Evolutionary conservation across 2,113 vertebrate genomes (phyloP).

Genomic region (Dicrurus megarhynchus): DNA sequence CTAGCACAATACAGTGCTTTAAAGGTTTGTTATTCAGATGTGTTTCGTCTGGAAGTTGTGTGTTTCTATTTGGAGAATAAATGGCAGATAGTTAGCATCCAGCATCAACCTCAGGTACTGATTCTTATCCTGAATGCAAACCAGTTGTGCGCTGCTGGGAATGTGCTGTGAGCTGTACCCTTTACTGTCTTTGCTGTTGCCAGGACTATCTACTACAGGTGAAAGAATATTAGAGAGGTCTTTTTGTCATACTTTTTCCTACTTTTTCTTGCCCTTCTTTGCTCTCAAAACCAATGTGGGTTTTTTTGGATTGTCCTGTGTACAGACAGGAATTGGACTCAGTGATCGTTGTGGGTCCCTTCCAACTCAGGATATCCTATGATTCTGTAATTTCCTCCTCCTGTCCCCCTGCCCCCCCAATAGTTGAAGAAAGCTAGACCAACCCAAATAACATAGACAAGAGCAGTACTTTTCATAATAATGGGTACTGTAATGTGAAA

Average conservation of each 20-base stretch:
- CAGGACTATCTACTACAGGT: background rate
- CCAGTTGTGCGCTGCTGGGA: background rate
- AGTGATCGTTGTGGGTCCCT: accelerated
- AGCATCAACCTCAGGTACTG: background rate
- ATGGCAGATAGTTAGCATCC: background rate
- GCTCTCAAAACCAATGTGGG: background rate
- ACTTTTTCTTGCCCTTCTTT: background rate
- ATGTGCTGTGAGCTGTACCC: background rate
- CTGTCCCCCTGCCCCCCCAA: accelerated
- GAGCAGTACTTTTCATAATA: background rate
- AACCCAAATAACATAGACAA: background rate
- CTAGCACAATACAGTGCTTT: background rate
- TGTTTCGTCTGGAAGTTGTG: background rate
- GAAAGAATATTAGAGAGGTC: background rate
- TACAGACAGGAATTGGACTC: background rate
- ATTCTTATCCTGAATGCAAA: background rate
- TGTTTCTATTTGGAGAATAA: background rate
- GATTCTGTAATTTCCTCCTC: background rate
- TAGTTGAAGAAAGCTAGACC: background rate
- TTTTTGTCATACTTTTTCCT: background rate
- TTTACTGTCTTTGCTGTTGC: background rate
- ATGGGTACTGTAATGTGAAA: background rate
- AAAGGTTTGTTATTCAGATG: background rate
- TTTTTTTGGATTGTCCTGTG: background rate
- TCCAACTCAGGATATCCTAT: background rate